Conservation (phyloP, 2,113 vertebrate species). For the Calyptomena viridis region DNA sequence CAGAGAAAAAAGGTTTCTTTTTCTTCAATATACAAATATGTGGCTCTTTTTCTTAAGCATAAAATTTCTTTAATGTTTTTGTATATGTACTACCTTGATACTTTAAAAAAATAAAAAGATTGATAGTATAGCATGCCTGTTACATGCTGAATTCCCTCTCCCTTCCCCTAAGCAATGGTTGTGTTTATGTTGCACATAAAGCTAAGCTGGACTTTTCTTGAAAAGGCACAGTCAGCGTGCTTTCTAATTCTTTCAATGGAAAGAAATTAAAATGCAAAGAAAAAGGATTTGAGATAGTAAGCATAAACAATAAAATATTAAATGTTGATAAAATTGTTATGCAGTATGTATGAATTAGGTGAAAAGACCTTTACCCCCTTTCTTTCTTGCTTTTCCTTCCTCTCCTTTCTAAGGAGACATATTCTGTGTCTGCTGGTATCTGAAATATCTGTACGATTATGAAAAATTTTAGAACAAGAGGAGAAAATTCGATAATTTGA, state of each 20-base stretch:
- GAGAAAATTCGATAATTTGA: background rate
- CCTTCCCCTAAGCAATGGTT: background rate
- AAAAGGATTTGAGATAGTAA: background rate
- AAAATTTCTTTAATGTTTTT: background rate
- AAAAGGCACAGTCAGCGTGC: background rate
- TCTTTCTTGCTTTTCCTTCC: background rate
- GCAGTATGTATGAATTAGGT: background rate
- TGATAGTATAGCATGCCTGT: background rate
- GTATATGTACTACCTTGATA: background rate
- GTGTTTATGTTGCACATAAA: background rate
- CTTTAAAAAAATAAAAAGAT: background rate
- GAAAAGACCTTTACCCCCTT: background rate
- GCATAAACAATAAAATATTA: background rate
- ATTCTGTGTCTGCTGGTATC: background rate
- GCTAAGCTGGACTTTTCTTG: background rate
- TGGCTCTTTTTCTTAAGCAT: background rate
- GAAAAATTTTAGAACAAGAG: background rate
- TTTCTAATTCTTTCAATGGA: background rate
- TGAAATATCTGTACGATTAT: background rate
- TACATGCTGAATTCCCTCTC: background rate
- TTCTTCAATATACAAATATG: background rate
- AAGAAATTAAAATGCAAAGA: background rate
- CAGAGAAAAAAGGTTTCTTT: background rate
- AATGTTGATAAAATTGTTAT: background rate
- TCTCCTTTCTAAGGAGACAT: background rate